Conservation (phyloP, 2,888 invertebrate genomes). For the Gandaritis pyraliata region DNA sequence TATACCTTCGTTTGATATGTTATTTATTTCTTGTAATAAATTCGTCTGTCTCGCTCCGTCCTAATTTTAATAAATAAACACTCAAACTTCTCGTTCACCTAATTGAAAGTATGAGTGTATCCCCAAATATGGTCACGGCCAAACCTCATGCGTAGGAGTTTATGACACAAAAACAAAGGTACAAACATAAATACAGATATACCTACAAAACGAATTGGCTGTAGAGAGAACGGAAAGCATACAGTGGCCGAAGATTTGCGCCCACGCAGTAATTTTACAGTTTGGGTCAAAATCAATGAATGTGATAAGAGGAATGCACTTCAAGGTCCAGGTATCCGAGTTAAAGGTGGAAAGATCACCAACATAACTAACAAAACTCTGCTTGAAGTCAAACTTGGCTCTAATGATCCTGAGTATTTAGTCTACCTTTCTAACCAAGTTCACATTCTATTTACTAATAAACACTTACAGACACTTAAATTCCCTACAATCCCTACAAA, state of each 20-base stretch:
- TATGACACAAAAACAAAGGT: conserved; percentile 42
- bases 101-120: conserved; percentile 29
- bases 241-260: conserved; percentile 47
- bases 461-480: no score
- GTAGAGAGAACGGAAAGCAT: conserved; percentile 35
- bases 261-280: conserved; percentile 44
- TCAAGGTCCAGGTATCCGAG: neutral
- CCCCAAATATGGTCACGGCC: conserved; percentile 37
- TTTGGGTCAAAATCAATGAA: conserved; percentile 18
- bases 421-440: no score
- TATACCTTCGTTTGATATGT: no score
- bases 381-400: no score
- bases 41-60: neutral
- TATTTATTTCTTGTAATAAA: no score
- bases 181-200: conserved; percentile 32
- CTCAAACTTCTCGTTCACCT: conserved; percentile 17
- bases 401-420: no score
- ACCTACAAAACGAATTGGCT: conserved; percentile 35
- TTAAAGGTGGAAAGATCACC: neutral
- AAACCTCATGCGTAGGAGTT: conserved; percentile 38
- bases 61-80: conserved; percentile 11
- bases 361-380: no score
- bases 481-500: no score
- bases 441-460: no score
- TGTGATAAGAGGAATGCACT: conserved; percentile 17